Evolutionary conservation across 2,888 invertebrate genomes (phyloP), one percentile per base, ranked within the genome.

Genomic region (Latrodectus hesperus): DNA sequence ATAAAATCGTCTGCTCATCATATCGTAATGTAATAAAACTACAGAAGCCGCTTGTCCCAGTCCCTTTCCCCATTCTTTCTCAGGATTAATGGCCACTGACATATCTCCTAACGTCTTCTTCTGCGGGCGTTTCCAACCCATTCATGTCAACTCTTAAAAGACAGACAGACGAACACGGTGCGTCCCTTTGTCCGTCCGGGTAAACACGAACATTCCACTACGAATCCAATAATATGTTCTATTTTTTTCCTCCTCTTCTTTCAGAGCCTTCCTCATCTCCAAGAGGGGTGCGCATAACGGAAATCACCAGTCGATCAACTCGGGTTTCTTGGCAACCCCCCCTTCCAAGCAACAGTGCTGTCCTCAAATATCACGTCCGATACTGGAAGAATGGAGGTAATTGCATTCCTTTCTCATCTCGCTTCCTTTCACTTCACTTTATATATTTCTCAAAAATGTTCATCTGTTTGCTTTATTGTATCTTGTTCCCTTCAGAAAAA

Each of bases 311-410:
- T 65, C 74, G 88, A 9, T 88, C 88, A 53, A 84, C 88, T 16
- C 51, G 88, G 11, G 84, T 88, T 8, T 88, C 88, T 17, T 88
- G 88, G 88, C 88, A 88, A 64, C 84, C 88, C 38, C 88, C 88
- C 12, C 68, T 80, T 8, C 88, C 88, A 22, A 88, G 84, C 72
- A 88, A 88, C 70, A 88, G 84, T 65, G 84, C 83, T n/a, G 88
- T 88, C 14, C 84, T 88, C 65, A 88, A 88, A 55, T 88, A 88
- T 65, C 88, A 88, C 67, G 84, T 88, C 26, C 65, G 88, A 16
- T 88, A 88, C 76, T 88, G 88, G 88, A 88, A 88, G 67, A 88
- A 84, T 64, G 88, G 88, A 88, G 88, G 88, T 88, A 76, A 75
- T 14, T 49, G 51, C 53, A 49, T 51, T 73, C 51, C 22, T 38